These are phyloP conservation scores for Ceratoteleas bidentatus DNA, from an alignment of 1,140 invertebrate species.

Conservation along the genomic window DNA sequence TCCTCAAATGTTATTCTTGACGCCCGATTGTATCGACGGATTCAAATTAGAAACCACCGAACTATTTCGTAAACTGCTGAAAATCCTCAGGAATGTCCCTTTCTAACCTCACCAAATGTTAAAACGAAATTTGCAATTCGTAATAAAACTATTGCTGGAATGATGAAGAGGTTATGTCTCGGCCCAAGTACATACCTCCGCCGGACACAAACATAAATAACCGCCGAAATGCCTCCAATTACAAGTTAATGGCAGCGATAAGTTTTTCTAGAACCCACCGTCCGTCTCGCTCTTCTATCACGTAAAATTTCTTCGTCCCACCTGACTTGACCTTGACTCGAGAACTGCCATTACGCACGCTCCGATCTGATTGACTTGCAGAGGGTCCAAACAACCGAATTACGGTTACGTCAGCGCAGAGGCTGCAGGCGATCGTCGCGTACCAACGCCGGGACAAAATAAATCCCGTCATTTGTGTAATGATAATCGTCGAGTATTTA, in stretches of 20 bases:
- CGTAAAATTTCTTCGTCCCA: not conserved
- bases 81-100: too few species aligned
- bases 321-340: conserved; percentile 14
- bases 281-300: too few species aligned
- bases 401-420: conserved; percentile 6
- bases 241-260: too few species aligned
- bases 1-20: too few species aligned
- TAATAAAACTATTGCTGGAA: not conserved
- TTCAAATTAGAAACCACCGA: too few species aligned
- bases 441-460: conserved; percentile 12
- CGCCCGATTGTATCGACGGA: too few species aligned
- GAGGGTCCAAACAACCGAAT: conserved; percentile 8
- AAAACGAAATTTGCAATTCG: not conserved
- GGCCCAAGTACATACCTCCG: not conserved
- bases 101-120: not conserved
- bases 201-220: not conserved
- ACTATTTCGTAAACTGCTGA: too few species aligned
- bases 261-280: too few species aligned
- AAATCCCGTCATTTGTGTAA: conserved; percentile 29
- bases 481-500: conserved; percentile 42
- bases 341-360: conserved; percentile 3
- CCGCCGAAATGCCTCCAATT: too few species aligned
- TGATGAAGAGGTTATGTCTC: not conserved
- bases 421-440: not conserved
- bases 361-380: conserved; percentile 17